Percentiles rank a stretch among this genome's conserved stretches.
Evolutionary conservation across 2,113 vertebrate species (phyloP).

Genomic region (Gambusia holbrooki): DNA sequence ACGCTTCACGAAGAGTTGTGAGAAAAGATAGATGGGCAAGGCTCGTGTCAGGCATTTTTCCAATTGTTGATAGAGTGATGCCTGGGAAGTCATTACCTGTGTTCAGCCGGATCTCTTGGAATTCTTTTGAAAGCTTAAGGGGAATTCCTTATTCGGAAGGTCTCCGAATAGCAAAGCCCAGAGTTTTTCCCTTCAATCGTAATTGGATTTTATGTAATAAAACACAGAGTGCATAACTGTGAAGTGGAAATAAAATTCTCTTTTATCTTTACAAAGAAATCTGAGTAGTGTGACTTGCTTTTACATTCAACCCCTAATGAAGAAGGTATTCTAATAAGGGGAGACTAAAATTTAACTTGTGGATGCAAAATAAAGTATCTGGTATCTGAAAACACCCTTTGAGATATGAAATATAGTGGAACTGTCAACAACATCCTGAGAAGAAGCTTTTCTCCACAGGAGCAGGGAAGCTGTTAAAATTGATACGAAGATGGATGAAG

Average conservation of each 20-base stretch:
- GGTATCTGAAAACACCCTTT: not conserved
- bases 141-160: not conserved
- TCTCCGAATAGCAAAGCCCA: not conserved
- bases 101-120: slow-evolving; percentile 20
- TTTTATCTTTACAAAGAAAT: no score
- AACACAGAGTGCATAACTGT: not conserved
- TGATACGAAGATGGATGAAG: not conserved
- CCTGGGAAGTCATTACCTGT: slow-evolving; percentile 44
- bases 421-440: not conserved
- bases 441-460: no score
- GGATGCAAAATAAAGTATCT: not conserved
- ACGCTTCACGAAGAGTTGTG: not conserved
- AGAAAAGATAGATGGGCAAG: slow-evolving; percentile 17
- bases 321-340: not conserved
- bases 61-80: slow-evolving; percentile 8
- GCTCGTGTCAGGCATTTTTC: not conserved
- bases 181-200: not conserved
- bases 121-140: slow-evolving; percentile 23
- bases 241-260: not conserved
- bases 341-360: not conserved
- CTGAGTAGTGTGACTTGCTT: no score
- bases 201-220: not conserved
- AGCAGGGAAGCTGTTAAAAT: no score
- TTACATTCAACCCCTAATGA: no score
- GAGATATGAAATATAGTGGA: not conserved